phyloP scores from a whole-genome alignment of 2,113 vertebrate genomes.

The Mystacornis crossleyi region DNA sequence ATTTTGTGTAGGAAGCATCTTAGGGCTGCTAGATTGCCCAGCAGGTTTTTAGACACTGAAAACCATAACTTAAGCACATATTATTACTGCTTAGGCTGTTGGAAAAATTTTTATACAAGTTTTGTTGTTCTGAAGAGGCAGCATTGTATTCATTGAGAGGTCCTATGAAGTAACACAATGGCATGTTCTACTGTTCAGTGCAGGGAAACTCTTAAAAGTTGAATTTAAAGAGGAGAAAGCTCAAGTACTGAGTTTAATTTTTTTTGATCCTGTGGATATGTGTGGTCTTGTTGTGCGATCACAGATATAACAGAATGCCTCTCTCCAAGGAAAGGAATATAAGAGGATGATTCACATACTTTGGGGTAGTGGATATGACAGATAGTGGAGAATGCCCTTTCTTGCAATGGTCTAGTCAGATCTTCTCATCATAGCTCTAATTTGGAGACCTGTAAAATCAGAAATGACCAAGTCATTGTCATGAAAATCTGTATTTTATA shows the following conservation, averaged over 20 bases:
- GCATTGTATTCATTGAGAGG: neutral
- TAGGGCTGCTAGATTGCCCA: neutral
- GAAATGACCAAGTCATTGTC: neutral
- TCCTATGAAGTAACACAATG: neutral
- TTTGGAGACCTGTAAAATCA: conserved; percentile 5
- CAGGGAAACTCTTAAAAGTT: neutral
- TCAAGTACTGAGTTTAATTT: neutral
- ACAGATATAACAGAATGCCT: neutral
- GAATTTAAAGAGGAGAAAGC: neutral
- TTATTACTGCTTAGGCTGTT: neutral
- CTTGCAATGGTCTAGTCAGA: neutral
- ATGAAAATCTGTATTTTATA: neutral
- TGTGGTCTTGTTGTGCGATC: neutral
- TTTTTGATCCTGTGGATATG: neutral
- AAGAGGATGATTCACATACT: neutral
- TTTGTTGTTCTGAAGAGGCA: neutral
- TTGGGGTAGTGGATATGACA: neutral
- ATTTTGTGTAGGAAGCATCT: neutral
- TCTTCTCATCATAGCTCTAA: neutral
- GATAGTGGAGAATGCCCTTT: neutral
- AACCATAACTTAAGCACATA: neutral
- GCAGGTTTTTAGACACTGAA: neutral
- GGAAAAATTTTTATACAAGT: neutral
- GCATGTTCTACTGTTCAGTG: neutral
- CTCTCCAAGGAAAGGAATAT: neutral